A percentile compares a stretch with the other conserved stretches of the same genome.
Conservation (phyloP, 2,888 invertebrate genomes). For the Perdita meconis region DNA sequence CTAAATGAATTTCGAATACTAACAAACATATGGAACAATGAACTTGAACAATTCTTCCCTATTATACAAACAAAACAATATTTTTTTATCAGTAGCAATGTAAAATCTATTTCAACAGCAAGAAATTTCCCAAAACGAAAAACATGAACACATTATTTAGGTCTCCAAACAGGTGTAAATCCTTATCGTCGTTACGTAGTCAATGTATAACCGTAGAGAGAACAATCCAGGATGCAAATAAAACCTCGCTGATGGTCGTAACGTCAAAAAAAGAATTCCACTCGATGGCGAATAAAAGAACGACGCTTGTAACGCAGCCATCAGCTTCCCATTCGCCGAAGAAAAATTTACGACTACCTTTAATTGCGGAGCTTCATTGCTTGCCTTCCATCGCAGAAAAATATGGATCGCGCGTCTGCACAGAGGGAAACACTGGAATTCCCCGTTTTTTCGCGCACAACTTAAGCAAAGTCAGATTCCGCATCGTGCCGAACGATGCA, state of each 20-base stretch:
- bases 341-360: background rate
- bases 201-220: background rate
- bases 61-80: too few relatives aligned
- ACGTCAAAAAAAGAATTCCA: background rate
- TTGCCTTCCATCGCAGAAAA: background rate
- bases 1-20: too few relatives aligned
- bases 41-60: too few relatives aligned
- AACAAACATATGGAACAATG: too few relatives aligned
- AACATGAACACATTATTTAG: too few relatives aligned
- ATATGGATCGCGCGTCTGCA: background rate
- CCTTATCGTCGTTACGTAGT: background rate
- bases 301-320: background rate
- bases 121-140: too few relatives aligned
- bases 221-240: background rate
- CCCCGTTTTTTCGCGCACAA: background rate
- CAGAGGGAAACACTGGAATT: background rate
- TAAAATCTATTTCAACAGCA: too few relatives aligned
- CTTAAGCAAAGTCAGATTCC: background rate
- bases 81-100: too few relatives aligned
- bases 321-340: background rate
- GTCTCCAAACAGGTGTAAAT: too few relatives aligned
- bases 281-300: background rate
- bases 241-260: background rate
- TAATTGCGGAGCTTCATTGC: conserved; percentile 9
- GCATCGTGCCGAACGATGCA: background rate